Evolutionary conservation across 2,888 invertebrate genomes (phyloP), one percentile per base, ranked within the genome.

Genomic region (Mystacides longicornis): DNA sequence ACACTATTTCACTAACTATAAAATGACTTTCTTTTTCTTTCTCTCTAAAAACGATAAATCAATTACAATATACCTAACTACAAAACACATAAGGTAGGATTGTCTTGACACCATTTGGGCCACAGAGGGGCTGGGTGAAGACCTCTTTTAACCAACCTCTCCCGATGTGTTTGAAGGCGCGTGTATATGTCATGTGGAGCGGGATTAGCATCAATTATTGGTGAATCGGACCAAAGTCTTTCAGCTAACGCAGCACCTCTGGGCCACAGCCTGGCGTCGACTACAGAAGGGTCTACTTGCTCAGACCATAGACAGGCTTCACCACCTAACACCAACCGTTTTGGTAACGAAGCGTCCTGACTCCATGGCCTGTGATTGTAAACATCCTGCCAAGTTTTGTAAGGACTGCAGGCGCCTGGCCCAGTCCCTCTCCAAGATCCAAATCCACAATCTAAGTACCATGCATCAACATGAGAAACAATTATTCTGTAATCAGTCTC

Each of bases 381-480:
- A 49, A 91, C 81, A 60, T 86, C 86, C 69, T 92, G 91, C 92
- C 92, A 92, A 49, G 88, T 86, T 57, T 87, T 82, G 71, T 92
- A 93, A 7, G 91, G 91, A 19, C 90, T 88, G 68, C 92, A 93
- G 64, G 91, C 89, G 1, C 89, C 90, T 63, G 89, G 89, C 1
- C 89, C 88, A 23, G 83, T 83, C 66, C 89, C 86, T 21, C 90
- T 78, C 92, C 92, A 92, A 61, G 85, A 85, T 1, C 89, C 90
- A 68, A 88, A 90, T 1, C 92, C 92, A 67, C 91, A 92, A 69
- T 92, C 91, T 62, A 92, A 76, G 71, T 91, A 92, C 89, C 89
- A 89, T 3, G 89, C 89, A 68, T 92, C 91, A 53, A 90, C 90
- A 71, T 92, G 91, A 16, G 90, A 90, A 55, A 91, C 71, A 54